These are phyloP conservation scores for Vireo griseus DNA, from an alignment of 2,797 vertebrate genomes.

Conservation along the genomic window DNA sequence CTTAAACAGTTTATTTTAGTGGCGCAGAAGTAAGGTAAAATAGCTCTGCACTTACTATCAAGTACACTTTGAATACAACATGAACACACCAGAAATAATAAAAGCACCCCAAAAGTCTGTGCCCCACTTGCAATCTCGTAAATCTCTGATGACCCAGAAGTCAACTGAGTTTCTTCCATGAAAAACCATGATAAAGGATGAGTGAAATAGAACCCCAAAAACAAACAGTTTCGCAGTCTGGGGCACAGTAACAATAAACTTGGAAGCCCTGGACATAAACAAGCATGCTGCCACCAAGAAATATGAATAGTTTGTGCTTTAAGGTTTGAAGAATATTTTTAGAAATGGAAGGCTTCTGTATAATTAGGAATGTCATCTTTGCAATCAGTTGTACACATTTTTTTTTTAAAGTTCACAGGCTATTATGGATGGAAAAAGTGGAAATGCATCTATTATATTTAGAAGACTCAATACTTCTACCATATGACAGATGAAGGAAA, in stretches of 20 bases:
- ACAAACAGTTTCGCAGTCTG: background rate
- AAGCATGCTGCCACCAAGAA: background rate
- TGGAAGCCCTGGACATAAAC: background rate
- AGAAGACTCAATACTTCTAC: background rate
- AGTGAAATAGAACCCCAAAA: background rate
- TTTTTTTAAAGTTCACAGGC: background rate
- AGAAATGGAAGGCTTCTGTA: background rate
- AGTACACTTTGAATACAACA: background rate
- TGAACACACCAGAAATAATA: background rate
- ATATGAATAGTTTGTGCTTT: background rate
- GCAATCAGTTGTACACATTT: background rate
- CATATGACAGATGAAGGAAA: accelerated
- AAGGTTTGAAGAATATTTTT: background rate
- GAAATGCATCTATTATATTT: background rate
- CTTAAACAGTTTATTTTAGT: background rate
- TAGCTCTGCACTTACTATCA: background rate
- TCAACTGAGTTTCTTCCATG: background rate
- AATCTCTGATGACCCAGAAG: background rate
- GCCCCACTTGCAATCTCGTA: accelerated
- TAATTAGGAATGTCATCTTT: background rate
- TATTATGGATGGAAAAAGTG: background rate
- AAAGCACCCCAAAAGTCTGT: background rate
- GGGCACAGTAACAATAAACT: accelerated
- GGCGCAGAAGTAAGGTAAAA: background rate
- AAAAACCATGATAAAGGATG: background rate